These are phyloP conservation scores for Thera obeliscata DNA, from an alignment of 2,888 invertebrate genomes.

Conservation along the genomic window DNA sequence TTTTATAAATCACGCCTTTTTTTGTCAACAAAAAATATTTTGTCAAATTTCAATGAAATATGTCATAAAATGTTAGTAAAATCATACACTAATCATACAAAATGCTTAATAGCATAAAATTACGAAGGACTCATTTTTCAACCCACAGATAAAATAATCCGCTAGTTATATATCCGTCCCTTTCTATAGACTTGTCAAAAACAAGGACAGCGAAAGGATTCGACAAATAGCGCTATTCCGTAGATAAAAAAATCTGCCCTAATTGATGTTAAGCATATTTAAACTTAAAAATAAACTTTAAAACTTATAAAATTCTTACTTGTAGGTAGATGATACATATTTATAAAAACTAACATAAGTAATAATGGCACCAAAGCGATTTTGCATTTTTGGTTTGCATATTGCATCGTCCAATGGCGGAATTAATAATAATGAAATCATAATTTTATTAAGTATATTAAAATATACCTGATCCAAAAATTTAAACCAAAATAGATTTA, in stretches of 20 bases:
- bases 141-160: no score
- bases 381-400: constrained; percentile 19
- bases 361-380: constrained; percentile 21
- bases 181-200: no score
- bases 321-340: not conserved
- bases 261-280: no score
- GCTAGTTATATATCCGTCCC: no score
- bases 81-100: not conserved
- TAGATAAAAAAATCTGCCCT: no score
- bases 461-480: not conserved
- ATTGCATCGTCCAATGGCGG: constrained; percentile 9
- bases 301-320: constrained; percentile 9
- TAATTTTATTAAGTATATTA: not conserved
- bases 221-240: no score
- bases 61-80: not conserved
- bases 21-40: not conserved
- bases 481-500: no score
- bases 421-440: not conserved
- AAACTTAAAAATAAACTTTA: not conserved
- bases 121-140: no score
- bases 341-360: constrained; percentile 8
- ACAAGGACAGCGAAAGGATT: no score
- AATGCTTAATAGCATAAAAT: no score
- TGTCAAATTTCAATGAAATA: not conserved
- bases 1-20: no score